A percentile compares a stretch with the other conserved stretches of the same genome.
phyloP scores from a whole-genome alignment of 2,888 invertebrate genomes.

The Melangyna quadrimaculata region DNA sequence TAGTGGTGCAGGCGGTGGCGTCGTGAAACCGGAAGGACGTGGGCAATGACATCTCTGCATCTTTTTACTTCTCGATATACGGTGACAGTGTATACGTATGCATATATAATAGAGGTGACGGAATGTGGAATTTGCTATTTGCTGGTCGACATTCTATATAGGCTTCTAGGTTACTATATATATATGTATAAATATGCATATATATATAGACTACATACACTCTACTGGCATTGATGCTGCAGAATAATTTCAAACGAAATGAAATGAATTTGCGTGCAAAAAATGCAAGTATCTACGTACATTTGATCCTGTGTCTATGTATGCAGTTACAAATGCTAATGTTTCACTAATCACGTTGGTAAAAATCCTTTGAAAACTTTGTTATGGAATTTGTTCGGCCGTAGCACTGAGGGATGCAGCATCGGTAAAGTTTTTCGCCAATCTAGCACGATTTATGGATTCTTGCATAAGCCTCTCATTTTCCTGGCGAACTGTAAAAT shows the following conservation, averaged over 20 bases:
- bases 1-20: neutral
- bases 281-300: slow-evolving; percentile 43
- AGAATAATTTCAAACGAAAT: slow-evolving; percentile 39
- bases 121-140: slow-evolving; percentile 5
- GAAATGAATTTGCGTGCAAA: slow-evolving; percentile 11
- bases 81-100: neutral
- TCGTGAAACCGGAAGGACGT: slow-evolving; percentile 25
- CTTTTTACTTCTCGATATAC: neutral
- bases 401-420: slow-evolving; percentile 75
- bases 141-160: slow-evolving; percentile 42
- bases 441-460: slow-evolving; percentile 84
- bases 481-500: slow-evolving; percentile 91
- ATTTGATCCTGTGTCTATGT: slow-evolving; percentile 63
- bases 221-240: slow-evolving; percentile 46
- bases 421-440: slow-evolving; percentile 80
- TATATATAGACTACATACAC: neutral
- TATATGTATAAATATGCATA: neutral
- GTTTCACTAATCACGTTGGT: slow-evolving; percentile 61
- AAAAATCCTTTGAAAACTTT: slow-evolving; percentile 73
- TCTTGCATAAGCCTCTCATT: slow-evolving; percentile 92
- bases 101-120: neutral
- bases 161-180: slow-evolving; percentile 7
- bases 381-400: slow-evolving; percentile 74
- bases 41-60: slow-evolving; percentile 6
- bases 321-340: slow-evolving; percentile 64